phyloP scores from a whole-genome alignment of 2,888 invertebrate genomes.

The Tanytarsus gracilentus region DNA sequence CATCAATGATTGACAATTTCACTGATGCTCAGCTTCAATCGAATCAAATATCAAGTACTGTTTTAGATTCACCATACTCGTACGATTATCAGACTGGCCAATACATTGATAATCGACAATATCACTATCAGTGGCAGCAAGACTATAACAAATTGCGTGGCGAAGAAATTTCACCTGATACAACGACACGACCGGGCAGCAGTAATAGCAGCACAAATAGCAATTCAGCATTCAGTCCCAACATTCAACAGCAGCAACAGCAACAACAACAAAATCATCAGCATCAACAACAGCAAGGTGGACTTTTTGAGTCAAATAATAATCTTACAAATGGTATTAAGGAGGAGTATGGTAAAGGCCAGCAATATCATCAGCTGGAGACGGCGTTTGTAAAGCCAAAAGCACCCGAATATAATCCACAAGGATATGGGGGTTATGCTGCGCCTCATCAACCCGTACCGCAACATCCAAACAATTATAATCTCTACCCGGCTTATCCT shows the following conservation, averaged over 20 bases:
- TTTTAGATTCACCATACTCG: conserved; percentile 59
- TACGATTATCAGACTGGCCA: conserved; percentile 51
- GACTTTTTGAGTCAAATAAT: conserved; percentile 5
- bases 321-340: not conserved
- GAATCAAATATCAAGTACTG: conserved; percentile 77
- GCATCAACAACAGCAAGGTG: conserved; percentile 17
- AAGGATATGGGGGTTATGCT: conserved; percentile 29
- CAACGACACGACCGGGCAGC: conserved; percentile 52
- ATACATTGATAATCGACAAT: conserved; percentile 54
- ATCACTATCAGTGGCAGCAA: conserved; percentile 52
- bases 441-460: conserved; percentile 28
- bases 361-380: conserved; percentile 39
- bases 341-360: conserved; percentile 8
- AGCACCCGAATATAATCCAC: conserved; percentile 38
- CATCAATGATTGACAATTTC: conserved; percentile 67
- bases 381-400: conserved; percentile 43
- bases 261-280: too few species aligned
- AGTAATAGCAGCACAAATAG: conserved; percentile 42
- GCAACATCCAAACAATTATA: conserved; percentile 43
- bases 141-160: conserved; percentile 31
- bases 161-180: conserved; percentile 63
- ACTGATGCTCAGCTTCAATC: conserved; percentile 71
- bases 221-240: conserved; percentile 42
- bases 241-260: conserved; percentile 33
- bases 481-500: conserved; percentile 43